Base-by-base conservation (phyloP, 92 coral and sea anemone species). In the Palythoa caribaeorum region DNA sequence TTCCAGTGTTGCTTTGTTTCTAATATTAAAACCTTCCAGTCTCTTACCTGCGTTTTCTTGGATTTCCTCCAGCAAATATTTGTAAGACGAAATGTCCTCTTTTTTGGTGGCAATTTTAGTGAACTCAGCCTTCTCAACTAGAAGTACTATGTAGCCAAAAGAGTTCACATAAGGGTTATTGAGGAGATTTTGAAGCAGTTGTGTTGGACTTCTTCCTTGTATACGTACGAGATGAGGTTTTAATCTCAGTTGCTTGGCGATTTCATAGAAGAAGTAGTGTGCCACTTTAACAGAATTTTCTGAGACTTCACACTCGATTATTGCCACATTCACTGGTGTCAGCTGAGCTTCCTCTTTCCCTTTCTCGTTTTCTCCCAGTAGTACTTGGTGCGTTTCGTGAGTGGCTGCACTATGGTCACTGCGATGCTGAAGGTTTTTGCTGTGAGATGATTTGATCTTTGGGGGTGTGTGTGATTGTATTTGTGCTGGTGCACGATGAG, bases 271-370 rank as follows among this genome's bases (percentile, higher is more conserved):
- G 50, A 78, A 55, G 5, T 11, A 13, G 10, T 78, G 83, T 20
- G 35, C 70, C 5, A 78, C 28, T 36, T 78, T 28, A 9, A 14
- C 36, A 5, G 83, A 55, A 1, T 14, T 9, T 1, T 55, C 76
- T 4, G 2, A 39, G 28, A 80, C 76, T 14, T 12, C 3, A 15
- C 75, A 80, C 16, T 65, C 85, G 40, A 80, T 50, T 80, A 80
- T 80, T 12, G 75, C 75, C 40, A 80, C 75, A 39, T 80, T 44
- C n/a, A 80, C 85, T 21, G 76, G 60, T 17, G 75, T 47, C 12
- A 20, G 59, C 6, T 74, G 75, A 3, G 35, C 28, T 21, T 39
- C 6, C 59, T n/a, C 52, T 40, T 78, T 37, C 9, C 14, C 0
- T 38, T 44, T 5, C 60, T 20, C 2, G 17, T 40, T 28, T 28